Conservation (phyloP, 2,888 invertebrate species). For the Brenthis hecate region DNA sequence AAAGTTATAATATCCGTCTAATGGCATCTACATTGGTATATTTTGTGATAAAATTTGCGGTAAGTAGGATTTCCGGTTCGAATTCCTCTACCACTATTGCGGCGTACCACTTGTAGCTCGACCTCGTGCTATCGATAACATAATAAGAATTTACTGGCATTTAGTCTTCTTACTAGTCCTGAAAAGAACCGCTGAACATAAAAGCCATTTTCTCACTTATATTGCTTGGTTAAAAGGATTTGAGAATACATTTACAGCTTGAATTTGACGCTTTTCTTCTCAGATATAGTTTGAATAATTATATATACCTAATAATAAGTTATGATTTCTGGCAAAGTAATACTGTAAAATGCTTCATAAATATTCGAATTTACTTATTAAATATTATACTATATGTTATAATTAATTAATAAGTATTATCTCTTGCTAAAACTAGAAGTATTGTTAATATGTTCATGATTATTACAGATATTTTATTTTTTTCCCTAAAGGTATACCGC, state of each 20-base stretch:
- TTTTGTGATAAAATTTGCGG: slow-evolving; percentile 28
- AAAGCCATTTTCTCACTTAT: slow-evolving; percentile 14
- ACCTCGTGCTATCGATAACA: slow-evolving; percentile 29
- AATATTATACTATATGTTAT: too few relatives aligned
- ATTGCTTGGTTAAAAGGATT: not conserved
- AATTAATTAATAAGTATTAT: too few relatives aligned
- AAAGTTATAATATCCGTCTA: slow-evolving; percentile 5
- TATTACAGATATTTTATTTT: too few relatives aligned
- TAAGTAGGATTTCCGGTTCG: slow-evolving; percentile 21
- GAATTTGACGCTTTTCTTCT: not conserved
- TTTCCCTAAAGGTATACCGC: too few relatives aligned
- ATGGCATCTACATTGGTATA: slow-evolving; percentile 4
- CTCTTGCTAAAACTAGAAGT: too few relatives aligned
- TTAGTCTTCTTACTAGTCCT: slow-evolving; percentile 15
- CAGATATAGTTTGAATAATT: too few relatives aligned
- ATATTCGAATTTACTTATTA: too few relatives aligned
- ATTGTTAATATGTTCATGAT: too few relatives aligned
- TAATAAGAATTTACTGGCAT: slow-evolving; percentile 33
- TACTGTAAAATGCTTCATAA: too few relatives aligned
- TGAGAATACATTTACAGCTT: not conserved
- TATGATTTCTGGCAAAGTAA: too few relatives aligned
- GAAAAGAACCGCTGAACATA: slow-evolving; percentile 23
- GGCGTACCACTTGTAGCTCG: slow-evolving; percentile 31
- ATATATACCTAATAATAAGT: too few relatives aligned
- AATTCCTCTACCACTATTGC: slow-evolving; percentile 28